phyloP scores from a whole-genome alignment of 2,797 vertebrate genomes.

The Clamator glandarius region DNA sequence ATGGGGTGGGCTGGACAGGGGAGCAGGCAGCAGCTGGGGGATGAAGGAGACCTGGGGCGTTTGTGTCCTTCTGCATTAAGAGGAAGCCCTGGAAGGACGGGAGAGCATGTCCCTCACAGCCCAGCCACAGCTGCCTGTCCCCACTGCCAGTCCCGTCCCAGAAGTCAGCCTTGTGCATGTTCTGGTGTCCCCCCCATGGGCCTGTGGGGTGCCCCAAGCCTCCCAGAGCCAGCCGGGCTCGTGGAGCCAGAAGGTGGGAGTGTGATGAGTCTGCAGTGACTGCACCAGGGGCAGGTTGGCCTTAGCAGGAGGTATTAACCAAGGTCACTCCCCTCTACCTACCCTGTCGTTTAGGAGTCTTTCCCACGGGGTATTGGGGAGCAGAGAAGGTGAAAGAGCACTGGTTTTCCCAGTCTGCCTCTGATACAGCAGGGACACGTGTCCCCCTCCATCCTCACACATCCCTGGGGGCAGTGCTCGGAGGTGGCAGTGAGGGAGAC shows the following conservation, averaged over 20 bases:
- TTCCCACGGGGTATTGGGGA: rapidly evolving
- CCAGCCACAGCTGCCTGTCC: rapidly evolving
- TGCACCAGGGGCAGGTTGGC: rapidly evolving
- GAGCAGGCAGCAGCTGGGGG: not conserved
- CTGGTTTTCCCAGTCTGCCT: rapidly evolving
- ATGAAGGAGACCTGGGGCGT: not conserved
- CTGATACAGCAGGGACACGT: rapidly evolving
- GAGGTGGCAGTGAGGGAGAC: rapidly evolving
- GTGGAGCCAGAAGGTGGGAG: not conserved
- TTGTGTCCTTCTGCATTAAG: not conserved
- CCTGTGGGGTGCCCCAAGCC: not conserved
- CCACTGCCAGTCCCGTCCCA: not conserved
- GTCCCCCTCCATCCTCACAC: not conserved
- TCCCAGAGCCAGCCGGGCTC: not conserved
- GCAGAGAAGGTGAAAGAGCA: not conserved
- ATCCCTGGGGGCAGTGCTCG: not conserved
- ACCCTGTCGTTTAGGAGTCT: rapidly evolving
- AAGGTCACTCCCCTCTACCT: rapidly evolving
- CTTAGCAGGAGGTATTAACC: too few relatives aligned
- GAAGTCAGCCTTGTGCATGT: too few relatives aligned
- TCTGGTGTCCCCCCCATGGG: not conserved
- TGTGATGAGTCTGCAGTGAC: rapidly evolving
- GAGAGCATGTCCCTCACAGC: not conserved
- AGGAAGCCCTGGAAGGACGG: rapidly evolving
- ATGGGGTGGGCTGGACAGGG: not conserved